Base-by-base conservation (phyloP, 2,888 invertebrate genomes). In the Cheilosia impressa region DNA sequence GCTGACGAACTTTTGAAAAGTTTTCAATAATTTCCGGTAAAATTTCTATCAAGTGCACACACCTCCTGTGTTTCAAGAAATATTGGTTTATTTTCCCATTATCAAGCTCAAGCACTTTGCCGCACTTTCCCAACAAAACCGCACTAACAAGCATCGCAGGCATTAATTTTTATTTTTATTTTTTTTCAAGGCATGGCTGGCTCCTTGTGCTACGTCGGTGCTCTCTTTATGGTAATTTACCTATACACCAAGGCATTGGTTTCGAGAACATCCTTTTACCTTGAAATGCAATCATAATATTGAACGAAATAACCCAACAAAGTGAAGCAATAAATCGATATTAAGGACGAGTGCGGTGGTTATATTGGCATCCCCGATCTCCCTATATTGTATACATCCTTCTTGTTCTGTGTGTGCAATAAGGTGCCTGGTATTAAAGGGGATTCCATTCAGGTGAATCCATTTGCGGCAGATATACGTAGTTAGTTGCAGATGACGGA, bases 261-360 rank as follows among this genome's bases (percentile, higher is more conserved):
- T 63, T 73, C 45, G 60, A 73, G 22, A 73, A 68, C 73, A 84
- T 84, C 63, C 69, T 84, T 79, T 75, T 84, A 84, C 80, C 80
- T 75, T 65, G 69, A 69, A 80, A 84, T 69, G 73, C 69, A 75
- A 84, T 75, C 73, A 79, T 79, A 75, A 79, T 69, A 84, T 79
- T 69, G 69, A 84, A 79, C 79, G 52, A 38, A 72, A 83, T 63
- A 83, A 63, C 78, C 78, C 68, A 62, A 63, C 62, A 73, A 69
- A 68, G 65, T 71, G 58, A 77, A 60, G 79, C 63, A 75, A 84
- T 84, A 75, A 75, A 80, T 75, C 84, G 84, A 84, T 84, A 71
- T 68, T 65, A 65, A 79, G 79, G 73, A 73, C 68, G 58, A 73
- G 50, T 78, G 57, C n/a, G 55, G n/a, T 27, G 13, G 15, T 31